Evolutionary conservation across 2,888 invertebrate species (phyloP).

Genomic region (Idaea aversata): DNA sequence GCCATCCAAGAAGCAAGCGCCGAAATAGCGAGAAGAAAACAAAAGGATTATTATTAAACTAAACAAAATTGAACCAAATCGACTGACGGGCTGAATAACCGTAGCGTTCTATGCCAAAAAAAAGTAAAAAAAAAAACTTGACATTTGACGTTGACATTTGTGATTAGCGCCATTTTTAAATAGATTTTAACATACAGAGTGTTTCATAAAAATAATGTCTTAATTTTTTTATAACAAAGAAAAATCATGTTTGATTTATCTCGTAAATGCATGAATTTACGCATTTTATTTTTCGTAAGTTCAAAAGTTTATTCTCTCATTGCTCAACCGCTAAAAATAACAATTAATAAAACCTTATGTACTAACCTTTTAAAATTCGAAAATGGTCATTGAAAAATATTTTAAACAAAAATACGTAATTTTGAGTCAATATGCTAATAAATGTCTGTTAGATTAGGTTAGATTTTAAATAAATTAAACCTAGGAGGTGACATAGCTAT

Average conservation of each 20-base stretch:
- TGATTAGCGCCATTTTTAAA: not conserved
- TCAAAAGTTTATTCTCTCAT: too few species aligned
- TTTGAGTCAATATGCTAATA: conserved; percentile 3
- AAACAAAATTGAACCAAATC: conserved; percentile 14
- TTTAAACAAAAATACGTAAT: not conserved
- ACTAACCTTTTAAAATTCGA: not conserved
- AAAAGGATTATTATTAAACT: conserved; percentile 51
- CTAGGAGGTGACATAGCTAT: conserved; percentile 62
- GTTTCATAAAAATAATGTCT: not conserved
- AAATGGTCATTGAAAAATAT: not conserved
- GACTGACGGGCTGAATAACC: conserved; percentile 34
- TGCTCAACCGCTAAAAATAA: too few species aligned
- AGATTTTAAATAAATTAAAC: conserved; percentile 23
- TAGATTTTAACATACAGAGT: not conserved
- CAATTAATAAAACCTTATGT: not conserved
- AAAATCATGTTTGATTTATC: too few species aligned
- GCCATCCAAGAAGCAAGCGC: conserved; percentile 89
- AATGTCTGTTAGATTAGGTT: conserved; percentile 11
- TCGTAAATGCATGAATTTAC: too few species aligned
- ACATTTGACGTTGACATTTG: not conserved
- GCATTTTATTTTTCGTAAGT: too few species aligned
- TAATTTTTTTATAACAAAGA: not conserved
- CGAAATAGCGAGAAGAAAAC: conserved; percentile 83
- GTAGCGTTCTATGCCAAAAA: conserved; percentile 37
- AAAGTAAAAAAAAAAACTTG: not conserved